A percentile compares a stretch with the other conserved stretches of the same genome.
Conservation (phyloP, 2,888 invertebrate species). For the Dyspetes luteomarginatus region DNA sequence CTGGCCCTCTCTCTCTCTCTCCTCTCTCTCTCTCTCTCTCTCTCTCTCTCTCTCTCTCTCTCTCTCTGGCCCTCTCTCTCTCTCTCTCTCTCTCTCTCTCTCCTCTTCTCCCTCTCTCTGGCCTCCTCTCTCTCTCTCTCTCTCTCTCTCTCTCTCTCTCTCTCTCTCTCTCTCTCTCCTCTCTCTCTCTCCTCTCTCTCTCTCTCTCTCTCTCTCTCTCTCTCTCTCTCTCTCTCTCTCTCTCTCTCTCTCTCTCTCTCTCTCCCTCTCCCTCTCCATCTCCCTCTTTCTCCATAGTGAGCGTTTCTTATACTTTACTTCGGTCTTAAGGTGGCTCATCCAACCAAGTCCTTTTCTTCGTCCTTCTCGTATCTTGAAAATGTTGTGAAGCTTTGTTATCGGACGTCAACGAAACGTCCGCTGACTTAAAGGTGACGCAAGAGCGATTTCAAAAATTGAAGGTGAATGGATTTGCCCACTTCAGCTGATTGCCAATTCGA, state of each 20-base stretch:
- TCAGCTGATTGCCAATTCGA: background rate
- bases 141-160: background rate
- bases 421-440: conserved; percentile 1
- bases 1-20: conserved; percentile 75
- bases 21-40: conserved; percentile 66
- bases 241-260: conserved; percentile 42
- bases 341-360: conserved; percentile 4
- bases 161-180: conserved; percentile 22
- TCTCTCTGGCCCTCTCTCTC: conserved; percentile 26
- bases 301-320: conserved; percentile 16
- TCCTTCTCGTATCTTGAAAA: conserved; percentile 17
- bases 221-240: conserved; percentile 10
- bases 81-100: conserved; percentile 33
- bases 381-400: conserved; percentile 21
- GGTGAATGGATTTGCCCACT: background rate
- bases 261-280: conserved; percentile 45
- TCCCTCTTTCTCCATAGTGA: conserved; percentile 10
- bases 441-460: background rate
- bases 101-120: conserved; percentile 42
- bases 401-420: conserved; percentile 30
- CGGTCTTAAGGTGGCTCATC: conserved; percentile 14
- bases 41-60: conserved; percentile 67
- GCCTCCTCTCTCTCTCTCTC: background rate
- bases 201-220: background rate
- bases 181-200: conserved; percentile 27